Evolutionary conservation across 2,888 invertebrate species (phyloP).

Genomic region (Scaptodrosophila latifasciaeformis): DNA sequence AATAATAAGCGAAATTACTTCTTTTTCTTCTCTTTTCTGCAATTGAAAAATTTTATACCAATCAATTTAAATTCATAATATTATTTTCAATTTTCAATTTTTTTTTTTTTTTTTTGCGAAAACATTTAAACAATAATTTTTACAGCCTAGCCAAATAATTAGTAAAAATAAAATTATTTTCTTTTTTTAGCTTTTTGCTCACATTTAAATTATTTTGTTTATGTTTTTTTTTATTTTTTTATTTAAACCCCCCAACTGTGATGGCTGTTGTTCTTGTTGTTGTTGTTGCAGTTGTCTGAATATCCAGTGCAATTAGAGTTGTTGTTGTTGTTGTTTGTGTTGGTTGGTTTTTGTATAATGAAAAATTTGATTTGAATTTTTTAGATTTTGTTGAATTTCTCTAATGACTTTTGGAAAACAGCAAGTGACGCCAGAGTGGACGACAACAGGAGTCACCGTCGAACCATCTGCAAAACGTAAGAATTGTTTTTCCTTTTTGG

Average conservation of each 20-base stretch:
- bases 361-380: conserved; percentile 12
- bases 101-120: too few species aligned
- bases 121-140: too few species aligned
- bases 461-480: conserved; percentile 69
- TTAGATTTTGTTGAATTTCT: not conserved
- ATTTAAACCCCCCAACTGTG: not conserved
- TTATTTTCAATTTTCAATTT: too few species aligned
- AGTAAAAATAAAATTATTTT: not conserved
- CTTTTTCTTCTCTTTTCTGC: conserved; percentile 66
- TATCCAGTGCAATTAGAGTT: conserved; percentile 22
- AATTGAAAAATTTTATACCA: conserved; percentile 41
- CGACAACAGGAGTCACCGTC: conserved; percentile 67
- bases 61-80: conserved; percentile 18
- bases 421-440: conserved; percentile 63
- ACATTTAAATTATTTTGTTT: not conserved
- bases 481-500: conserved; percentile 41
- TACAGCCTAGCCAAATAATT: not conserved
- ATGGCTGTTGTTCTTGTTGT: conserved; percentile 25
- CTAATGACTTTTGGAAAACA: conserved; percentile 57
- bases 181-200: conserved; percentile 5
- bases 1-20: conserved; percentile 54
- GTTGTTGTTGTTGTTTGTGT: conserved; percentile 20
- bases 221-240: too few species aligned
- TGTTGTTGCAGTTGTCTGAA: conserved; percentile 12
- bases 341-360: too few species aligned